Evolutionary conservation across 30 jellyfish, hydroid and myxozoan genomes (phyloP), one percentile per base, ranked within the genome.

Genomic region (Sanderia malayensis): DNA sequence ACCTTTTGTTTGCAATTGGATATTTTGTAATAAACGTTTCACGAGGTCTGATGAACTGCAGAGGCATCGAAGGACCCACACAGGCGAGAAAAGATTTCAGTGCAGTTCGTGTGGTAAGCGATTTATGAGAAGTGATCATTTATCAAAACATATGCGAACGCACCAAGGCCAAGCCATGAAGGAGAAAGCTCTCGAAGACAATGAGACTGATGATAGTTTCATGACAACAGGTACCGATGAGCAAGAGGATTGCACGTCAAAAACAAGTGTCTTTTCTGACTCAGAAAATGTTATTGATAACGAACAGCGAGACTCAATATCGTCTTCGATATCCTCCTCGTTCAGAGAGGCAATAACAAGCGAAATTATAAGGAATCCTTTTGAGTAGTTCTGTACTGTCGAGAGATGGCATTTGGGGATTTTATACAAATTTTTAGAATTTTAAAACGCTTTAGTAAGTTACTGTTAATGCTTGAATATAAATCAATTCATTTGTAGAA

Each of bases 11-110:
- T 93, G 99, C 72, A 93, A 93, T 71, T 93, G 99, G 99, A 30
- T 93, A 29, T 93, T 93, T 74, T 93, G 99, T 60, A 93, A 93
- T 61, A 93, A 93, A 70, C 52, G 97, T 1, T 93, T 93, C 46
- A 93, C 99, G 1, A 88, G 99, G 26, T 93, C 99, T 2, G 99
- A 93, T 72, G 99, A 93, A 68, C 88, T 93, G 19, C 99, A 93
- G 63, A 68, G 99, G 27, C 99, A 93, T 89, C 81, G 93, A 17
- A 88, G 99, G 23, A 93, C 99, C 20, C 99, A 93, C 53, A 93
- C 99, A 7, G 99, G 99, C 30, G 99, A 93, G 67, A 93, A 93
- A 70, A 84, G 99, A 44, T 93, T 93, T 83, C 97, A 95, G 71
- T 93, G 99, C 80, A 95, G 69, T 61, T 81, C 89, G 18, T 93